phyloP scores from a whole-genome alignment of 2,888 invertebrate genomes.

The Ommatoiulus sabulosus region DNA sequence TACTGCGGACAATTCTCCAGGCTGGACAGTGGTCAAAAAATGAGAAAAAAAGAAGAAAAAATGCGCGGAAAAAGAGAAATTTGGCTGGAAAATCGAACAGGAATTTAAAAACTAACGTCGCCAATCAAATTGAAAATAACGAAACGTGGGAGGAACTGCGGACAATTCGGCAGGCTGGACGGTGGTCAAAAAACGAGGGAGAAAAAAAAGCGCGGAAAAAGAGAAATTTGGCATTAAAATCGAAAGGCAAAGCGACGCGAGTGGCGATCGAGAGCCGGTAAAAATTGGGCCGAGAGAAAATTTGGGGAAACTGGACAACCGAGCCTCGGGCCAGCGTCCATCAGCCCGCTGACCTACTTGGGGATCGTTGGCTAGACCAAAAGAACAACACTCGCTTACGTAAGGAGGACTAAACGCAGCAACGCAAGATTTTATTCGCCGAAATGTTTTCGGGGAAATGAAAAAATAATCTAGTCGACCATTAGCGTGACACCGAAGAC shows the following conservation, averaged over 20 bases:
- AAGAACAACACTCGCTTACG: neutral
- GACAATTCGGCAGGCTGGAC: too few species aligned
- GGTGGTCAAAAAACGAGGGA: too few species aligned
- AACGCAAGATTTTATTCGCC: neutral
- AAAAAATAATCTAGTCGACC: neutral
- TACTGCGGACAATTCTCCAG: too few species aligned
- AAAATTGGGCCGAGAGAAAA: constrained; percentile 15
- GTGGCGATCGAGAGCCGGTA: neutral
- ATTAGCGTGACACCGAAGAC: constrained; percentile 18
- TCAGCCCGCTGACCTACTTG: constrained; percentile 54
- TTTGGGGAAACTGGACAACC: neutral
- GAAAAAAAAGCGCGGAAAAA: too few species aligned
- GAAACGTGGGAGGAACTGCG: too few species aligned
- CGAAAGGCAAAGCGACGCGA: neutral
- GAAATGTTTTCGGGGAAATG: constrained; percentile 7
- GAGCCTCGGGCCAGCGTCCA: constrained; percentile 47
- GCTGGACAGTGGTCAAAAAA: too few species aligned
- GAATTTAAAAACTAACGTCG: too few species aligned
- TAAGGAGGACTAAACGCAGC: neutral
- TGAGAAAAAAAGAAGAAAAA: too few species aligned
- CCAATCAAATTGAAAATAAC: too few species aligned
- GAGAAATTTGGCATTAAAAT: constrained; percentile 24
- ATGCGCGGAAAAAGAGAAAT: too few species aligned
- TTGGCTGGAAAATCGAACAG: too few species aligned
- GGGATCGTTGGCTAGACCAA: constrained; percentile 51